These are phyloP conservation scores for Tinea trinotella DNA, from an alignment of 2,888 invertebrate genomes.

Conservation along the genomic window DNA sequence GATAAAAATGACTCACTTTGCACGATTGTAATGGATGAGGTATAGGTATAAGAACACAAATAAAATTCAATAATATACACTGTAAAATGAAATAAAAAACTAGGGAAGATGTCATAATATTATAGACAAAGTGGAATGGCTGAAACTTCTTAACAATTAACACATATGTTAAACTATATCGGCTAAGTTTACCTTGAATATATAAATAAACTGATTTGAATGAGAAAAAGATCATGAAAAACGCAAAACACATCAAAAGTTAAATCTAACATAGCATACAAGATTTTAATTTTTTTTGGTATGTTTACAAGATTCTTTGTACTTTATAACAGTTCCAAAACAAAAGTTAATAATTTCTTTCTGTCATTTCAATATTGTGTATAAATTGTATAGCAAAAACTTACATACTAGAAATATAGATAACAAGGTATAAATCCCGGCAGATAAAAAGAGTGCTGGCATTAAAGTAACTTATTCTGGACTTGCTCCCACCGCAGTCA, in stretches of 20 bases:
- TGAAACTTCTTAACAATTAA: conserved; percentile 11
- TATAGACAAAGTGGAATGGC: background rate
- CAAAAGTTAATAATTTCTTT: background rate
- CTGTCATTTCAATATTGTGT: background rate
- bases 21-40: too few species aligned
- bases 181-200: too few species aligned
- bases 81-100: too few species aligned
- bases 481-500: too few species aligned
- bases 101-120: background rate
- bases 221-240: background rate
- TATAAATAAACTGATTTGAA: too few species aligned
- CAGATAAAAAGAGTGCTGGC: too few species aligned
- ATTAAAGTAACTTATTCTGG: too few species aligned
- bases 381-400: conserved; percentile 4
- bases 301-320: conserved; percentile 10
- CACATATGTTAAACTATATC: too few species aligned
- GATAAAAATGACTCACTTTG: too few species aligned
- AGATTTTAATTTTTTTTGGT: background rate
- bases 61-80: too few species aligned
- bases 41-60: too few species aligned
- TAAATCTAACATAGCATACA: background rate
- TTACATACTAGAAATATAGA: conserved; percentile 8
- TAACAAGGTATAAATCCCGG: too few species aligned
- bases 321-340: conserved; percentile 4
- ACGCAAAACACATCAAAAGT: background rate